These are phyloP conservation scores for Acomys russatus DNA, from an alignment of 2,797 vertebrate species.

Conservation along the genomic window DNA sequence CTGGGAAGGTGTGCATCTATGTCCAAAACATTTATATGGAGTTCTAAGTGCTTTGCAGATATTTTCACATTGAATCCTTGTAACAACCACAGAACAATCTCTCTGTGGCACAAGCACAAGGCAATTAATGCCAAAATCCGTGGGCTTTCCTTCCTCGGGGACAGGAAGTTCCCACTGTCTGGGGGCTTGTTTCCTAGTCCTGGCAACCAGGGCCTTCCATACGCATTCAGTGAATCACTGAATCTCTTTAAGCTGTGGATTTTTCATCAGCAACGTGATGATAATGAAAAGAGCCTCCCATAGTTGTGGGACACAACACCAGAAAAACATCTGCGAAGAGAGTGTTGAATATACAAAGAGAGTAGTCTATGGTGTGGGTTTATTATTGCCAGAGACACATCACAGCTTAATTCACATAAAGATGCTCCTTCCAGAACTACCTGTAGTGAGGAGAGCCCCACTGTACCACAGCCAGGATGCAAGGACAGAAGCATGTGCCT, in stretches of 20 bases:
- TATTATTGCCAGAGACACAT: not conserved
- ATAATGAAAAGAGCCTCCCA: not conserved
- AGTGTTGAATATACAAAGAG: not conserved
- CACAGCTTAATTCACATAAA: not conserved
- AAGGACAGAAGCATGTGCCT: too few species aligned
- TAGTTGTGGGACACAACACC: not conserved
- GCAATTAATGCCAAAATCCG: not conserved
- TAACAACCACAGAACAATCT: not conserved
- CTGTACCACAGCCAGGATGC: not conserved
- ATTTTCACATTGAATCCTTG: not conserved
- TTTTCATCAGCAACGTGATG: not conserved
- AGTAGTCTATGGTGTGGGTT: not conserved
- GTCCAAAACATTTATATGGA: not conserved
- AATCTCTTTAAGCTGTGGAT: not conserved
- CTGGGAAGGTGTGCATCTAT: not conserved
- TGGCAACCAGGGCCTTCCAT: not conserved
- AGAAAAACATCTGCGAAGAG: not conserved
- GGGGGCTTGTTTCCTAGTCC: not conserved
- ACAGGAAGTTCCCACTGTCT: not conserved
- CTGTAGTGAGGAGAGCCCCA: not conserved
- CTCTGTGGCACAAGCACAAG: not conserved
- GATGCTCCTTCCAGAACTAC: not conserved
- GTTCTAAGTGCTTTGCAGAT: constrained; percentile 22
- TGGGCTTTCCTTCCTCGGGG: not conserved
- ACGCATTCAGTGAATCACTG: not conserved